phyloP scores from a whole-genome alignment of 2,797 vertebrate species.

The Leucoraja ocellata region DNA sequence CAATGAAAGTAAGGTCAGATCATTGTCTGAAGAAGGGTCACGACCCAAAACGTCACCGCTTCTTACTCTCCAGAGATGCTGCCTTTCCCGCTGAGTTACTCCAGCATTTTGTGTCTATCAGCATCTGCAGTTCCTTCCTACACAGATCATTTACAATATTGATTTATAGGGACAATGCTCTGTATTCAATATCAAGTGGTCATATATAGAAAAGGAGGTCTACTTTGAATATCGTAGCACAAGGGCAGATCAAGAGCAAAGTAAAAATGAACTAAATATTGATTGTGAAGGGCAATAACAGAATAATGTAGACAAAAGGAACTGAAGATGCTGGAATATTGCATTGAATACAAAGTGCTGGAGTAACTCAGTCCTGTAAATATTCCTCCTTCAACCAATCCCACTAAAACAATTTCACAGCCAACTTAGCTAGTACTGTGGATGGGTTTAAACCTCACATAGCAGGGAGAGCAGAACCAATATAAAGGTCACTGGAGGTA shows the following conservation, averaged over 20 bases:
- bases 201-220: not conserved
- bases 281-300: not conserved
- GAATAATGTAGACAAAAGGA: no score
- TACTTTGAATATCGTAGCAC: not conserved
- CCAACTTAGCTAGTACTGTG: not conserved
- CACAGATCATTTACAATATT: not conserved
- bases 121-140: no score
- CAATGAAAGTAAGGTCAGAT: not conserved
- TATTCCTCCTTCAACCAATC: not conserved
- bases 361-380: not conserved
- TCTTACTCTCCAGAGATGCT: no score
- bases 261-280: not conserved
- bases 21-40: no score
- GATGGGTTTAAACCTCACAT: not conserved
- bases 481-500: not conserved
- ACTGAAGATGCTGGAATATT: no score
- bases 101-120: no score
- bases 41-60: no score
- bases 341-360: no score
- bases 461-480: not conserved
- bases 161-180: not conserved
- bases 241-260: not conserved
- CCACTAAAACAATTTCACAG: not conserved
- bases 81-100: no score
- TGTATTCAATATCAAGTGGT: not conserved